A percentile compares a stretch with the other conserved stretches of the same genome.
Evolutionary conservation across 2,888 invertebrate genomes (phyloP).

Genomic region (Stenolophus ochropezus): DNA sequence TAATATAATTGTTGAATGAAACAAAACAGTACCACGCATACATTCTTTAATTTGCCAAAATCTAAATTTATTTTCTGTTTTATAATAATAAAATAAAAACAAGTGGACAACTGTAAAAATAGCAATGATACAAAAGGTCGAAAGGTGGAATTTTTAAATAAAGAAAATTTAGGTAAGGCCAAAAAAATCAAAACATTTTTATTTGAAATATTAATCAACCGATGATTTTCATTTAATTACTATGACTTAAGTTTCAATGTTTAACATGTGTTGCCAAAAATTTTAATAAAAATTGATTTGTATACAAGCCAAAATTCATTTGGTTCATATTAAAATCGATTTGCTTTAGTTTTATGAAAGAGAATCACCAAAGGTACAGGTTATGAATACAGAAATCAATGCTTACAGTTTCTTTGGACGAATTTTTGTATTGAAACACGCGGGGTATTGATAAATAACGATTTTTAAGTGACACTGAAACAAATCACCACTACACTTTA

Average conservation of each 20-base stretch:
- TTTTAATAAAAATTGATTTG: constrained; percentile 20
- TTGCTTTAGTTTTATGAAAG: constrained; percentile 14
- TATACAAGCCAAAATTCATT: constrained; percentile 36
- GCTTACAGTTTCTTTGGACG: constrained; percentile 7
- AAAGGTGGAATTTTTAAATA: constrained; percentile 33
- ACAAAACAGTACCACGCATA: background rate
- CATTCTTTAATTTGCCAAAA: background rate
- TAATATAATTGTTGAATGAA: constrained; percentile 18
- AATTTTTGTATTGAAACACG: background rate
- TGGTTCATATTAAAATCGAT: constrained; percentile 42
- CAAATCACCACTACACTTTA: constrained; percentile 22
- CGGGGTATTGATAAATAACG: background rate
- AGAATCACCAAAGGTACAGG: background rate
- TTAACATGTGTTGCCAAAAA: constrained; percentile 10
- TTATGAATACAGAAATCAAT: constrained; percentile 35
- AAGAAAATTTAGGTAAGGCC: constrained; percentile 1
- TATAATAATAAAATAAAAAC: constrained; percentile 31
- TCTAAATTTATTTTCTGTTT: constrained; percentile 17
- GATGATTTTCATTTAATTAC: background rate
- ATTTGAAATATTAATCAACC: background rate
- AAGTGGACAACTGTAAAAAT: constrained; percentile 35
- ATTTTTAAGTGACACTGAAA: constrained; percentile 33
- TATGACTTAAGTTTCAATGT: background rate
- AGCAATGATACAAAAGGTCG: constrained; percentile 41
- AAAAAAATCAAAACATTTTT: constrained; percentile 18